Base-by-base conservation (phyloP, 2,797 vertebrate genomes). In the Halcyon chelicuti region DNA sequence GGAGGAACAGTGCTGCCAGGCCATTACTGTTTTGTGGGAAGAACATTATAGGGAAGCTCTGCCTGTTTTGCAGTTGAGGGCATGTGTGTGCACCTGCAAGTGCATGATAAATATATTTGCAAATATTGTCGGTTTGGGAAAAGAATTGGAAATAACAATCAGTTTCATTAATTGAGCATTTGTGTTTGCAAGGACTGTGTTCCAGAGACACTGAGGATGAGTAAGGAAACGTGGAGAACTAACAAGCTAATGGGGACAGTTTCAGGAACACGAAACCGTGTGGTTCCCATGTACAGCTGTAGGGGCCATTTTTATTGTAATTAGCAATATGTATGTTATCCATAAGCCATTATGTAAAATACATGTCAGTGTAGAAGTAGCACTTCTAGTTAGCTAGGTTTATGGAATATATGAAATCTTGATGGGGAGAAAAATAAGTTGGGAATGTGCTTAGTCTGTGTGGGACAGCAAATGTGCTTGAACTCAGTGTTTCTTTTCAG, bases 131-230 rank as follows among this genome's bases (percentile, higher is more conserved):
- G 49, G 28, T 52, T 75, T 87, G 49, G 37, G 46, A 13, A 62
- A 79, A 58, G 35, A 72, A 83, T n/a, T 47, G 51, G 66, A 73
- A 93, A 57, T 70, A 79, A 65, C 28, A 29, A 14, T 88, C 68
- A 47, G 25, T 52, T 93, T 89, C 54, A 77, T 77, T 90, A 93
- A 86, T 51, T 65, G 84, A 79, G 78, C 14, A 4, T 82, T 71
- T 73, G 46, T 66, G 14, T 49, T 89, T 86, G 58, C 39, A 52
- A 86, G 39, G 65, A 4, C 29, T 72, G 17, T 68, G 61, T 75
- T 81, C 40, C 58, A 72, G 57, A 65, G 72, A 29, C 67, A 25
- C 14, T 61, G 19, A 60, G 58, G 17, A 33, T 89, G 77, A 70
- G 23, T 42, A 39, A 55, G 52, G 18, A 73, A 76, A 52, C 20